A percentile compares a stretch with the other conserved stretches of the same genome.
phyloP scores from a whole-genome alignment of 2,888 invertebrate genomes.

The Phoenoteleia sp. region DNA sequence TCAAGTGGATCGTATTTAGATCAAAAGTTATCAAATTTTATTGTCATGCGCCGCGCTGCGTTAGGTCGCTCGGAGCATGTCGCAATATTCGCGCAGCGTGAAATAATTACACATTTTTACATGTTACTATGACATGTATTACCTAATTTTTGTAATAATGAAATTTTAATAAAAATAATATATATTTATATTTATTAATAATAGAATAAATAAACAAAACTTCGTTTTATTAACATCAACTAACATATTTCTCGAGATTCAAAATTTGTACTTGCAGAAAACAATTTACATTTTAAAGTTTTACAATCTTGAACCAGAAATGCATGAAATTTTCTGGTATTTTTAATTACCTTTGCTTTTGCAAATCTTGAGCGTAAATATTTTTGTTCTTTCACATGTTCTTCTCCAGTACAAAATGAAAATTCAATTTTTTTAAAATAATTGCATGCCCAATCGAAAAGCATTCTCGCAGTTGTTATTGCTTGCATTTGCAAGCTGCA shows the following conservation, averaged over 20 bases:
- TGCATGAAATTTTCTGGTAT: conserved; percentile 6
- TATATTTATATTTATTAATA: not conserved
- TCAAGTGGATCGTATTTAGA: not conserved
- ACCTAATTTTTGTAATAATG: not conserved
- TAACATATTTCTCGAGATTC: not conserved
- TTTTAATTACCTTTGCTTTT: not conserved
- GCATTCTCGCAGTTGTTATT: conserved; percentile 8
- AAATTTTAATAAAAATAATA: not conserved
- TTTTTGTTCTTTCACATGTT: not conserved
- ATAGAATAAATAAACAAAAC: no score
- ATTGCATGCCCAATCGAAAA: not conserved
- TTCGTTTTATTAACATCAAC: not conserved
- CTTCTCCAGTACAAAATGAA: not conserved
- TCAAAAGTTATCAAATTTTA: not conserved
- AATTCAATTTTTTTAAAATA: conserved; percentile 22
- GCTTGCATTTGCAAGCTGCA: conserved; percentile 9
- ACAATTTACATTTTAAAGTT: conserved; percentile 7
- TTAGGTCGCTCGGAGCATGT: not conserved
- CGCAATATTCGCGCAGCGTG: not conserved
- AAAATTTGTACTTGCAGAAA: not conserved
- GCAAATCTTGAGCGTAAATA: not conserved
- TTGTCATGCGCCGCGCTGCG: not conserved
- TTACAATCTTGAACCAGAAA: not conserved
- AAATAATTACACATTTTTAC: not conserved
- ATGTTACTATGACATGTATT: not conserved